These are phyloP conservation scores for Ceyx margarethae DNA, from an alignment of 2,113 vertebrate species.

Conservation along the genomic window DNA sequence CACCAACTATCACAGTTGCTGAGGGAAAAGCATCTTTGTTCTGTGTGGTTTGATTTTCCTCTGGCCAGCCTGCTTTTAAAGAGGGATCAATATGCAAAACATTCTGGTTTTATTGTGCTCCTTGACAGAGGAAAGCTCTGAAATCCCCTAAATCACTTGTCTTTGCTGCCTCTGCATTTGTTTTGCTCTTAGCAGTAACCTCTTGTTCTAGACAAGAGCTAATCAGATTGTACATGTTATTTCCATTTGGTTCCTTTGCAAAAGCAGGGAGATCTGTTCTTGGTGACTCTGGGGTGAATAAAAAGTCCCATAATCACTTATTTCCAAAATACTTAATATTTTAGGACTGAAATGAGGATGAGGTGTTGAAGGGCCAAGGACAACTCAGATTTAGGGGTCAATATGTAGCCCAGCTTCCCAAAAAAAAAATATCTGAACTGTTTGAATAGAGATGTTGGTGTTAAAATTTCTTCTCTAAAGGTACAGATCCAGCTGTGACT, in stretches of 20 bases:
- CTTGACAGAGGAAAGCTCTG: not conserved
- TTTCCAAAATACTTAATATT: not conserved
- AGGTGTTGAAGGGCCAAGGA: not conserved
- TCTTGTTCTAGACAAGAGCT: not conserved
- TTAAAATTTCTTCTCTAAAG: not conserved
- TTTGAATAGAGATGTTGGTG: not conserved
- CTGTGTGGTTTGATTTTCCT: not conserved
- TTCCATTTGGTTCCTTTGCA: not conserved
- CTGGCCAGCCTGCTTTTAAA: not conserved
- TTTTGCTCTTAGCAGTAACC: not conserved
- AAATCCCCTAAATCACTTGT: not conserved
- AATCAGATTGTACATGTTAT: not conserved
- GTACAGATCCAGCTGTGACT: not conserved
- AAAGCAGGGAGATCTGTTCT: not conserved
- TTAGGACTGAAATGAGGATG: not conserved
- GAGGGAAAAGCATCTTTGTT: not conserved
- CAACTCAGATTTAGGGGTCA: not conserved
- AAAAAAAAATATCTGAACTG: not conserved
- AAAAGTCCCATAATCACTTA: not conserved
- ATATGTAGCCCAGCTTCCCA: not conserved
- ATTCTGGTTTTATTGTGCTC: not conserved
- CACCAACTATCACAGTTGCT: not conserved
- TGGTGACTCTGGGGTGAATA: not conserved
- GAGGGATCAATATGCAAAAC: not conserved
- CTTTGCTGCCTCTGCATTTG: not conserved